Base-by-base conservation (phyloP, 1,140 invertebrate species). In the Formica selysi region DNA sequence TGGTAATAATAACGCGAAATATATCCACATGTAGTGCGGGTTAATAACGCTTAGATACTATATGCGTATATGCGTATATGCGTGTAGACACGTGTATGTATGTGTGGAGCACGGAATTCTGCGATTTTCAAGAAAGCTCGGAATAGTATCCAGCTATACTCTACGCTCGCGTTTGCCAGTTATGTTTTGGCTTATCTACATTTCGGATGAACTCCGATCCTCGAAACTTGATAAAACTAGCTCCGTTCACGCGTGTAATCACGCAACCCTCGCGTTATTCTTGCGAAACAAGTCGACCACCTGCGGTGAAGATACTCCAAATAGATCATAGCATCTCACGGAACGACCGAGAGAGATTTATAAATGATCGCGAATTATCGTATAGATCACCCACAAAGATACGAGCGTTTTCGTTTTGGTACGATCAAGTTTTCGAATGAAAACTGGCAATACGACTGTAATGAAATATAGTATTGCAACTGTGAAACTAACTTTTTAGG, bases 251-350 rank as follows among this genome's bases (percentile, higher is more conserved):
- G 87, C 81, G 70, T 76, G 61, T 70, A 67, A 88, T 86, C 87
- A 86, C 68, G 88, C 88, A 86, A 89, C 64, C 59, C 59, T 62
- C 61, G 86, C 88, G 88, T 89, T 89, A 89, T 13, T 85, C 59
- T 19, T 64, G 29, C 32, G 54, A 87, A 88, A 88, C 44, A 61
- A 67, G 59, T 84, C 86, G 74, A 64, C 73, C 73, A 64, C 81
- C 81, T 51, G 61, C 81, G 44, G 38, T 54, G 73, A 44, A 89
- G 88, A 89, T 89, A 48, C 68, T 13, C 36, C 26, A 41, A 29
- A 59, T 51, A 88, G 88, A 88, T 86, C 85, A 51, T 54, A 67
- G 74, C 65, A 44, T 68, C 38, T 19, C 41, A 32, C 61, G 38
- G 57, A 44, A 64, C 48, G 54, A 11, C 51, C 54, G 51, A 38